Conservation (phyloP, 2,113 vertebrate species). For the Genyomyrus donnyi region DNA sequence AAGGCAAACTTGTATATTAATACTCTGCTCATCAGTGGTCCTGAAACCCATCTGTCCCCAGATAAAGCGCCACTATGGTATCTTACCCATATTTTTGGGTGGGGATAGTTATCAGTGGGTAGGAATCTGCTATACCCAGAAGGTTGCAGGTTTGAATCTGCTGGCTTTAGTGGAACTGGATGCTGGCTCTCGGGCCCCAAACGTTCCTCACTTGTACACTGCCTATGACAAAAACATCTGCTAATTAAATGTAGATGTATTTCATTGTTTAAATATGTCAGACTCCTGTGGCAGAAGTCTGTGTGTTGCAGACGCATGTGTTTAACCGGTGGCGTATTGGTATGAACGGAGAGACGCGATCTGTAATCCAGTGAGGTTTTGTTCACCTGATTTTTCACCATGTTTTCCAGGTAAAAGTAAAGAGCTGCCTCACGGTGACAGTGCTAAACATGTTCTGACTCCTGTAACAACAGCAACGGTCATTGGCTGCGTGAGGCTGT, state of each 20-base stretch:
- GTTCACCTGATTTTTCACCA: background rate
- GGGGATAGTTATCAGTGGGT: background rate
- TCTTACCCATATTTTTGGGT: background rate
- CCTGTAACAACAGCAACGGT: background rate
- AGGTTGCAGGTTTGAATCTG: background rate
- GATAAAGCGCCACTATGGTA: background rate
- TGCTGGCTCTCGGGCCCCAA: background rate
- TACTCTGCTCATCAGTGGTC: background rate
- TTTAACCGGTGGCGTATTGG: background rate
- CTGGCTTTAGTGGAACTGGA: background rate
- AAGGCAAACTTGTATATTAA: background rate
- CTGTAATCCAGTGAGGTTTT: background rate
- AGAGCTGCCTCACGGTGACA: background rate
- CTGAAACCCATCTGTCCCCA: background rate
- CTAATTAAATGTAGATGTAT: background rate
- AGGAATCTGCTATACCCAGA: background rate
- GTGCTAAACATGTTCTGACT: background rate
- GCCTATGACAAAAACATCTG: background rate
- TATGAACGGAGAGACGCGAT: background rate
- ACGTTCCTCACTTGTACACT: background rate
- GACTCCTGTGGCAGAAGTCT: background rate
- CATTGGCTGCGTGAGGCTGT: background rate
- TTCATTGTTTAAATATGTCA: background rate
- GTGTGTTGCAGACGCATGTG: background rate
- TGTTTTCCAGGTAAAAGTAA: background rate